Conservation (phyloP, 2,888 invertebrate genomes). For the Argyra leucocephala region DNA sequence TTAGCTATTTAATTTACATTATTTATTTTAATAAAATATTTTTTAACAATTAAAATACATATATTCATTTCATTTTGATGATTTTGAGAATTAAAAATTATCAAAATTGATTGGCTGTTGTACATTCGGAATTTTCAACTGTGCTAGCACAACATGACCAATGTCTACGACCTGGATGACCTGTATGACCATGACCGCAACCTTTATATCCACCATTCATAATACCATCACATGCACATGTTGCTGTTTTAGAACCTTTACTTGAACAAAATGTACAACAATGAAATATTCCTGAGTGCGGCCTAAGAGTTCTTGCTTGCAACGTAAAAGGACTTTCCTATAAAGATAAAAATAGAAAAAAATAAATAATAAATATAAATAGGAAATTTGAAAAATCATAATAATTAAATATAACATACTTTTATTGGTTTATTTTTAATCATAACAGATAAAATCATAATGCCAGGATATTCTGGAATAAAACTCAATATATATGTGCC, state of each 20-base stretch:
- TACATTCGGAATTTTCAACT: conserved; percentile 53
- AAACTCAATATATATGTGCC: conserved; percentile 55
- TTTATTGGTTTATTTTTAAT: conserved; percentile 58
- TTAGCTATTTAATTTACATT: too few species aligned
- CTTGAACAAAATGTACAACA: conserved; percentile 77
- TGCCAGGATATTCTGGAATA: conserved; percentile 55
- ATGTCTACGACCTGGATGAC: conserved; percentile 69
- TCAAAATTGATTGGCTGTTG: conserved; percentile 41
- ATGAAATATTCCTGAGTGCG: conserved; percentile 65
- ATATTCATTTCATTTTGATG: too few species aligned
- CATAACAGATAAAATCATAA: conserved; percentile 51
- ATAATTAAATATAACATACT: conserved; percentile 38
- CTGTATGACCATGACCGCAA: conserved; percentile 72
- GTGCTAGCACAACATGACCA: conserved; percentile 74
- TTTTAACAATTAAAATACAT: too few species aligned
- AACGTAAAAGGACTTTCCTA: conserved; percentile 63
- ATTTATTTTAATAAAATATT: too few species aligned
- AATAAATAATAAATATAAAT: background rate
- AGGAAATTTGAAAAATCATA: background rate
- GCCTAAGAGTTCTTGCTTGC: conserved; percentile 52
- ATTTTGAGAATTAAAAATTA: conserved; percentile 20
- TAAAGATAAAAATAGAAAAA: conserved; percentile 18
- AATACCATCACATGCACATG: conserved; percentile 61
- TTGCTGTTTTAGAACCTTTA: conserved; percentile 57
- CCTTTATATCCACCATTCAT: conserved; percentile 65